Conservation (phyloP, 2,888 invertebrate species). For the Tortricodes alternella region DNA sequence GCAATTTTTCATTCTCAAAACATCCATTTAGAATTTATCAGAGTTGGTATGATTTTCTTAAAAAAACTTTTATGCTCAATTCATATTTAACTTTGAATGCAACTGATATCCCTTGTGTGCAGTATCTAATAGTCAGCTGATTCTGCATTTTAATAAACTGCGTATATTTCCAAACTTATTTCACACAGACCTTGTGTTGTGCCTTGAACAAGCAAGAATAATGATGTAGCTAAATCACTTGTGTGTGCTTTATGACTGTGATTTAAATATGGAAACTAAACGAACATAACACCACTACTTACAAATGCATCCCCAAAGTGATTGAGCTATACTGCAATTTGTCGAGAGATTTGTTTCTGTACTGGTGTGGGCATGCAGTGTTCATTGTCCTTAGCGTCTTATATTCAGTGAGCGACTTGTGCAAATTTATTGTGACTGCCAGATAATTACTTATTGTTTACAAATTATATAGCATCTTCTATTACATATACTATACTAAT, state of each 20-base stretch:
- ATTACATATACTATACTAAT: slow-evolving; percentile 70
- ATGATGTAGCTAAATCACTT: no score
- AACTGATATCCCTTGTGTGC: no score
- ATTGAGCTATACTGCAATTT: background rate
- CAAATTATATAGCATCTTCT: slow-evolving; percentile 57
- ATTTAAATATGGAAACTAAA: no score
- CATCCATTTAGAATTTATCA: background rate
- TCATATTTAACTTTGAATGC: background rate
- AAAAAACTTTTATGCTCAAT: no score
- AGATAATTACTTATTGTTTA: slow-evolving; percentile 73
- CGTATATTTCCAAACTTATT: slow-evolving; percentile 37
- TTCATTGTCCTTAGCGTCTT: slow-evolving; percentile 44
- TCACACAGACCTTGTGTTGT: slow-evolving; percentile 66
- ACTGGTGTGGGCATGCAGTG: slow-evolving; percentile 37
- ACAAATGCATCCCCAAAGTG: slow-evolving; percentile 27
- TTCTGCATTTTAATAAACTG: background rate
- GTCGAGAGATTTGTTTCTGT: background rate
- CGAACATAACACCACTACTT: no score
- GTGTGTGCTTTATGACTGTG: no score
- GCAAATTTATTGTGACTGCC: slow-evolving; percentile 73
- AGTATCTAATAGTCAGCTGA: no score
- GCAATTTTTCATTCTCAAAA: no score
- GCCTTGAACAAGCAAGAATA: slow-evolving; percentile 67
- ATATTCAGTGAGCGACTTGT: slow-evolving; percentile 64
- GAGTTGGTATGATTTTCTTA: background rate